A percentile compares a stretch with the other conserved stretches of the same genome.
These are phyloP conservation scores for Acyrthosiphon pisum DNA, from an alignment of 1,140 invertebrate species.

Conservation along the genomic window DNA sequence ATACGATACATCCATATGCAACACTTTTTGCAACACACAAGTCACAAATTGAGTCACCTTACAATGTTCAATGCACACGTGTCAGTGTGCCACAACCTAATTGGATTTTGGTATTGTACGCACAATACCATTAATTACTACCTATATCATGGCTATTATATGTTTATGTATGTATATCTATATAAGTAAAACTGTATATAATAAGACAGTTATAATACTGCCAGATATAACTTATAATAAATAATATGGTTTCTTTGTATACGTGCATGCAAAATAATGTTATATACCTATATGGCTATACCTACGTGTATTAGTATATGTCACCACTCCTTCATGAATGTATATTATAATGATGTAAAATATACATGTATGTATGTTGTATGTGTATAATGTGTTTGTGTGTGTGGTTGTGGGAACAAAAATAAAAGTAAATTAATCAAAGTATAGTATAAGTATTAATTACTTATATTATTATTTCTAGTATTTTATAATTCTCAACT, in stretches of 20 bases:
- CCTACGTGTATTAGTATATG: background rate
- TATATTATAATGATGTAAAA: background rate
- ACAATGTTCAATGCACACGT: background rate
- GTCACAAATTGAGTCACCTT: background rate
- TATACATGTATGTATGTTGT: background rate
- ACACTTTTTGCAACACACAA: background rate
- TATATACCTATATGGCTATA: background rate
- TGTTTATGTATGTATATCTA: background rate
- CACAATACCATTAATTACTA: background rate
- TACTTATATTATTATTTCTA: background rate
- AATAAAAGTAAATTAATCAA: background rate
- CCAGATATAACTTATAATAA: background rate
- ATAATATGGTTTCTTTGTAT: constrained; percentile 43
- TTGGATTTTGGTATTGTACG: constrained; percentile 18
- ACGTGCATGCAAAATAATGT: background rate
- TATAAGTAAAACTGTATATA: background rate
- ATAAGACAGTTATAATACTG: background rate
- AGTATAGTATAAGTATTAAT: background rate
- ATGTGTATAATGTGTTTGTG: background rate
- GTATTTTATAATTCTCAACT: background rate
- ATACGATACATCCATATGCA: background rate
- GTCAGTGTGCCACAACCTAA: background rate
- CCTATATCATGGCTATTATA: background rate
- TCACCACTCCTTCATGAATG: background rate
- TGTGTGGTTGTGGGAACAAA: background rate